Percentiles rank a stretch among this genome's conserved stretches.
These are phyloP conservation scores for Spodoptera picta DNA, from an alignment of 2,888 invertebrate genomes.

Conservation along the genomic window DNA sequence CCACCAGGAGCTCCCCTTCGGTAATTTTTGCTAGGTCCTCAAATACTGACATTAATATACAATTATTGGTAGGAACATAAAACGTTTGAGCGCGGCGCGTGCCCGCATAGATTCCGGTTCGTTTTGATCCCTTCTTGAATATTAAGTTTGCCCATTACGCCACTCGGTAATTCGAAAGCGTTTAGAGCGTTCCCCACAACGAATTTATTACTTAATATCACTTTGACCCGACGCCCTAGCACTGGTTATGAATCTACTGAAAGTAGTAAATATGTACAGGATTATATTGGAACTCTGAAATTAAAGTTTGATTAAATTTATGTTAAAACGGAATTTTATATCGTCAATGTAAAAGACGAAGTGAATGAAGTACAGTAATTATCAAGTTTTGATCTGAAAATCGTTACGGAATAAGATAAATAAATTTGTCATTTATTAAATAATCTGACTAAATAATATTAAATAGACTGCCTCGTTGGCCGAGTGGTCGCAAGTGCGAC, in stretches of 20 bases:
- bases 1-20: not conserved
- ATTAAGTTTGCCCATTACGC: slow-evolving; percentile 81
- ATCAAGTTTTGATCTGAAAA: no score
- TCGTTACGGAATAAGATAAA: no score
- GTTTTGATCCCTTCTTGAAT: slow-evolving; percentile 76
- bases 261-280: slow-evolving; percentile 31
- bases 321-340: slow-evolving; percentile 6
- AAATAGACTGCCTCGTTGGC: no score
- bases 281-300: slow-evolving; percentile 19
- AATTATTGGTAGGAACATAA: slow-evolving; percentile 45
- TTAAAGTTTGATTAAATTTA: slow-evolving; percentile 15
- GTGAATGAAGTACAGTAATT: no score
- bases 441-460: no score
- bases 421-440: no score
- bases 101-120: slow-evolving; percentile 47
- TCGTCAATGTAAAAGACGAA: not conserved
- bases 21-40: not conserved
- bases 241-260: slow-evolving; percentile 51
- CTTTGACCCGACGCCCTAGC: slow-evolving; percentile 63
- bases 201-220: slow-evolving; percentile 79
- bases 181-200: slow-evolving; percentile 72
- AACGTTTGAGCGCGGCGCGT: slow-evolving; percentile 38
- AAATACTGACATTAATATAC: slow-evolving; percentile 24
- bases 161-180: slow-evolving; percentile 77
- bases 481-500: no score